Percentiles rank a stretch among this genome's conserved stretches.
Conservation (phyloP, 1,140 invertebrate genomes). For the Diachasma alloeum region DNA sequence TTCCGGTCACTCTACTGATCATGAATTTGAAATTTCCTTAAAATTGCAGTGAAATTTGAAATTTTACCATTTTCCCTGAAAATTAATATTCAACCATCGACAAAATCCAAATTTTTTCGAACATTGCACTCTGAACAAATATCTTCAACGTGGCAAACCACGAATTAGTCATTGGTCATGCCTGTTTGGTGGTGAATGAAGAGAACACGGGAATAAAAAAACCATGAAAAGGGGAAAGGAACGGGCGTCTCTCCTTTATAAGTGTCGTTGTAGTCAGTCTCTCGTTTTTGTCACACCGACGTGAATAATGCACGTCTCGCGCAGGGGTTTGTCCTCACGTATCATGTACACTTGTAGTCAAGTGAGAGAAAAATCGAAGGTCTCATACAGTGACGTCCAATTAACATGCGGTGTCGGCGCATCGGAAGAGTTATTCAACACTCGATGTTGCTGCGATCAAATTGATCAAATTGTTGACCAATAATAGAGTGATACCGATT, state of each 20-base stretch:
- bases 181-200: background rate
- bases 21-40: too few species aligned
- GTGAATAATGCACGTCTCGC: slow-evolving; percentile 27
- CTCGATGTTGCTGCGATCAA: background rate
- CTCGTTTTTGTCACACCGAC: slow-evolving; percentile 11
- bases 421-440: background rate
- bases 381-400: too few species aligned
- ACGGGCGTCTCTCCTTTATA: background rate
- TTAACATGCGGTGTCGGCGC: background rate
- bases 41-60: too few species aligned
- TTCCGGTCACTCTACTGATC: too few species aligned
- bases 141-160: background rate
- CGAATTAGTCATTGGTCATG: slow-evolving; percentile 9
- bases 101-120: background rate
- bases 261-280: background rate
- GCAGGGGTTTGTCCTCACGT: slow-evolving; percentile 21
- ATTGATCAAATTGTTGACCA: background rate
- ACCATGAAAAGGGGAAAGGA: background rate
- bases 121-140: background rate
- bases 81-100: too few species aligned
- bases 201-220: background rate
- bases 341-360: background rate
- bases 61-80: too few species aligned
- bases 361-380: background rate
- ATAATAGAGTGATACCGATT: background rate